phyloP scores from a whole-genome alignment of 2,797 vertebrate species.

The Pipistrellus nathusii region DNA sequence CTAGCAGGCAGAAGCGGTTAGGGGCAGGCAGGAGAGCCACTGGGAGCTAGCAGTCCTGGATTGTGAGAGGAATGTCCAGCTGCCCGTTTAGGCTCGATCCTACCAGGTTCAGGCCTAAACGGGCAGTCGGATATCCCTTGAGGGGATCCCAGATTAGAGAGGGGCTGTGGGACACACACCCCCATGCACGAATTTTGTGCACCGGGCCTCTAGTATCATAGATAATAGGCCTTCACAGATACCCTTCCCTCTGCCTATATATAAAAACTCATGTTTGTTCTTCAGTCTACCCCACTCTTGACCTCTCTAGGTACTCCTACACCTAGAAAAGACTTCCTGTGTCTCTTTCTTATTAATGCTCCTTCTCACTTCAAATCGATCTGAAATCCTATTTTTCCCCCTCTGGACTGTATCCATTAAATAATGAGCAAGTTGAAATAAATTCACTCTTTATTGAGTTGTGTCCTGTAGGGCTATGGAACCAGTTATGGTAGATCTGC shows the following conservation, averaged over 20 bases:
- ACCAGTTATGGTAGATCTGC: not conserved
- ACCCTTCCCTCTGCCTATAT: not conserved
- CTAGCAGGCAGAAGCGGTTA: no score
- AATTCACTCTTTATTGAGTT: constrained; percentile 1
- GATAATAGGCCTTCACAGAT: not conserved
- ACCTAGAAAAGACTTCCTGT: not conserved
- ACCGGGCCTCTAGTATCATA: not conserved
- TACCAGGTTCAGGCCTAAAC: no score
- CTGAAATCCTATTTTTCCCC: not conserved
- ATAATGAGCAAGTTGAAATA: constrained; percentile 59
- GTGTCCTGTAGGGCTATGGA: not conserved
- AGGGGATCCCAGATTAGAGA: no score
- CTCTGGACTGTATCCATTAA: constrained; percentile 7
- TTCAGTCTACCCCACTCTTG: not conserved
- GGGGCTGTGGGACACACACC: no score
- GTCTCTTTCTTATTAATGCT: constrained; percentile 53
- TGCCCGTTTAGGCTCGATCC: no score
- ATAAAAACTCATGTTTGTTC: not conserved
- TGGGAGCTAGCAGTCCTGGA: no score
- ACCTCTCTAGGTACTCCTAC: not conserved
- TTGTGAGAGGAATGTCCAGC: no score
- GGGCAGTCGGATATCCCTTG: no score
- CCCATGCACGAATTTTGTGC: no score
- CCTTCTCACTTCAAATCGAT: constrained; percentile 53
- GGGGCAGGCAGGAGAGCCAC: no score